A percentile compares a stretch with the other conserved stretches of the same genome.
Conservation (phyloP, 2,888 invertebrate species). For the Hybos culiciformis region DNA sequence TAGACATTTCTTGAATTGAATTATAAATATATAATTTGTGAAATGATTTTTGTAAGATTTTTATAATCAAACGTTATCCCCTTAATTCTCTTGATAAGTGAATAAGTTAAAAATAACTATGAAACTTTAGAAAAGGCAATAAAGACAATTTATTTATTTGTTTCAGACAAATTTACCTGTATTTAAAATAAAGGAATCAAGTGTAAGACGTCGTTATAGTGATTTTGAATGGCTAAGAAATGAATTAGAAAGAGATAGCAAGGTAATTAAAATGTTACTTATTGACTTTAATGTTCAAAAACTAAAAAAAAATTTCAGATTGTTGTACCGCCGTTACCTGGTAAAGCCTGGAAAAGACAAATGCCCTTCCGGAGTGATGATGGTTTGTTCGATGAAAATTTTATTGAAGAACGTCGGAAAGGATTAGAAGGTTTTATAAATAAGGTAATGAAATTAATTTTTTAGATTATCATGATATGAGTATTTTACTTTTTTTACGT, state of each 20-base stretch:
- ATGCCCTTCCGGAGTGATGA: slow-evolving; percentile 97
- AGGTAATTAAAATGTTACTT: slow-evolving; percentile 44
- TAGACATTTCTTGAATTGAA: too few species aligned
- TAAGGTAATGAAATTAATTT: too few species aligned
- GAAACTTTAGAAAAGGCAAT: neutral
- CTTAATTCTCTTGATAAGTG: too few species aligned
- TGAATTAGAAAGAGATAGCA: slow-evolving; percentile 97
- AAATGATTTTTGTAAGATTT: too few species aligned
- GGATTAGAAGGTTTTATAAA: slow-evolving; percentile 96
- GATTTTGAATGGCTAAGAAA: slow-evolving; percentile 99
- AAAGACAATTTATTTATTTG: slow-evolving; percentile 22
- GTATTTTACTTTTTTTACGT: too few species aligned
- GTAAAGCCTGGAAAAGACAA: slow-evolving; percentile 97
- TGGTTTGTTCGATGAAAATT: slow-evolving; percentile 98
- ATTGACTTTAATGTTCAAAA: neutral
- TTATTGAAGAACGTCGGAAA: slow-evolving; percentile 97
- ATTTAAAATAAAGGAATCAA: slow-evolving; percentile 98
- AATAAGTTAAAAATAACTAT: too few species aligned
- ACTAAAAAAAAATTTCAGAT: slow-evolving; percentile 48
- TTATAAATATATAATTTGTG: too few species aligned
- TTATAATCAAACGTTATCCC: too few species aligned
- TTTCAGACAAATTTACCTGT: slow-evolving; percentile 97
- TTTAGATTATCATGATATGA: too few species aligned
- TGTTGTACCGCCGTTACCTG: slow-evolving; percentile 94
- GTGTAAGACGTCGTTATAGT: slow-evolving; percentile 92